phyloP scores from a whole-genome alignment of 2,113 vertebrate species.

The Riparia riparia region DNA sequence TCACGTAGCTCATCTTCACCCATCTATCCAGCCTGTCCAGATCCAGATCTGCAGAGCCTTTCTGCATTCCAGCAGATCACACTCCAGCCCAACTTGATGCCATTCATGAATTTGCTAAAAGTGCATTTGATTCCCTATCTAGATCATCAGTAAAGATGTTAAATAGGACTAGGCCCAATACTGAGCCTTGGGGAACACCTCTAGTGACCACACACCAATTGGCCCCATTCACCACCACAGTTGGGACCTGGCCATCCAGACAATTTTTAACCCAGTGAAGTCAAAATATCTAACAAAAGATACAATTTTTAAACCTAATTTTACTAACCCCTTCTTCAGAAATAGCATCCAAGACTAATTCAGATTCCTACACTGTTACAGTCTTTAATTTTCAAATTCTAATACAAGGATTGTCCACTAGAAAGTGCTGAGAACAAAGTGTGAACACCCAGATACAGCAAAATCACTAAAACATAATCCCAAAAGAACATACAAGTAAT shows the following conservation, averaged over 20 bases:
- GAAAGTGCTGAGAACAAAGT: background rate
- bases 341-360: background rate
- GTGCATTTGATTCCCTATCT: background rate
- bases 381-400: background rate
- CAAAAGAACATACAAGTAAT: background rate
- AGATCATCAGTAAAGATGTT: background rate
- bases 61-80: background rate
- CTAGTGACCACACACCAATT: background rate
- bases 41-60: background rate
- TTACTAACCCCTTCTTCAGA: background rate
- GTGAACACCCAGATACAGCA: background rate
- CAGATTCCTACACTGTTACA: background rate
- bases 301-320: background rate
- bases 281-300: background rate
- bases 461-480: background rate
- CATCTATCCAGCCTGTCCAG: background rate
- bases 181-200: background rate
- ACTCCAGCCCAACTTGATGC: background rate
- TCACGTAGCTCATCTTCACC: too few relatives aligned
- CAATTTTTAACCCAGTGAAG: background rate
- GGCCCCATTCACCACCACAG: background rate
- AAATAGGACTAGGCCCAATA: background rate
- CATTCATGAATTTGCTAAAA: background rate
- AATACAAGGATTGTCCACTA: background rate
- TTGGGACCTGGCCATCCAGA: accelerated